These are phyloP conservation scores for Watsonalla binaria DNA, from an alignment of 2,888 invertebrate species.

Conservation along the genomic window DNA sequence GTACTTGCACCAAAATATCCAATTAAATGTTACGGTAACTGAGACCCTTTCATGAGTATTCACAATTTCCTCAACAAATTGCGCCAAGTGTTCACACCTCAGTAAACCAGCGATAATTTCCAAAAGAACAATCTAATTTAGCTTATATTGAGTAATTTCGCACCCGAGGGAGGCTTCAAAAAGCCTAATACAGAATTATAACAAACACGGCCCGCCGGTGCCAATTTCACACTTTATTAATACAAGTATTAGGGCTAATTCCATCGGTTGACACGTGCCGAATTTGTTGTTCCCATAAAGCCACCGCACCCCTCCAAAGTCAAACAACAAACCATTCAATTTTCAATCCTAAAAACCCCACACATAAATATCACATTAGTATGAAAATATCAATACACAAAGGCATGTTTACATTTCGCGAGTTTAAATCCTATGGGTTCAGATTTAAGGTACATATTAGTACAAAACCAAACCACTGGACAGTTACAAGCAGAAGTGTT, in stretches of 20 bases:
- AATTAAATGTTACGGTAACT: too few relatives aligned
- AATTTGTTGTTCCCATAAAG: conserved; percentile 74
- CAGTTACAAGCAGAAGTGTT: conserved; percentile 39
- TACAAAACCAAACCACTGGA: conserved; percentile 21
- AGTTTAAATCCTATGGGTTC: conserved; percentile 5
- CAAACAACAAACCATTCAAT: conserved; percentile 34
- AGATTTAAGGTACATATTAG: conserved; percentile 34
- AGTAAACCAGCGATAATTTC: conserved; percentile 20
- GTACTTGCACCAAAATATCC: too few relatives aligned
- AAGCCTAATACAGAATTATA: conserved; percentile 71
- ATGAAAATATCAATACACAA: conserved; percentile 10
- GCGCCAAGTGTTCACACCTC: neutral
- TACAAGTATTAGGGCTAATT: conserved; percentile 77
- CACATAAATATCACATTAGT: conserved; percentile 26
- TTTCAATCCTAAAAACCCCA: conserved; percentile 34
- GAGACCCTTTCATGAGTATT: neutral
- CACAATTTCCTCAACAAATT: neutral
- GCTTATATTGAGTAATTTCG: conserved; percentile 15
- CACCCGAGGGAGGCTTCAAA: conserved; percentile 38
- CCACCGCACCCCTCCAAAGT: conserved; percentile 20
- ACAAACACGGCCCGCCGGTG: conserved; percentile 64
- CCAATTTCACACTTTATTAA: conserved; percentile 80
- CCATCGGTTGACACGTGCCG: conserved; percentile 74
- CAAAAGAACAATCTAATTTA: conserved; percentile 46
- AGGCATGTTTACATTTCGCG: neutral